Percentiles rank a stretch among this genome's conserved stretches.
phyloP scores from a whole-genome alignment of 2,113 vertebrate genomes.

The Myiopsitta monachus region DNA sequence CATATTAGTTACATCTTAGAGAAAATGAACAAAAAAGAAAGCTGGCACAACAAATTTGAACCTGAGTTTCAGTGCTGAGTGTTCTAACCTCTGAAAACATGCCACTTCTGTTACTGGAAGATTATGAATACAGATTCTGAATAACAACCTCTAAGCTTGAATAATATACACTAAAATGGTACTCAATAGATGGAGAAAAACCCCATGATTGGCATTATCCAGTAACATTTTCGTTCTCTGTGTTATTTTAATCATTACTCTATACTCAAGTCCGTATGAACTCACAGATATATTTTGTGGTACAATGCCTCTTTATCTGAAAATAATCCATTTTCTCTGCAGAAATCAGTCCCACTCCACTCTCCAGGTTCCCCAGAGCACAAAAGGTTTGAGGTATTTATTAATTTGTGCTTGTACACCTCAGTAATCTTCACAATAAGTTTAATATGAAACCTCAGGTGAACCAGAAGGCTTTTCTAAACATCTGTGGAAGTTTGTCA shows the following conservation, averaged over 20 bases:
- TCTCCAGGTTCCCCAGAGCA: not conserved
- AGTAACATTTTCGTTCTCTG: not conserved
- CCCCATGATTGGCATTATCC: accelerated
- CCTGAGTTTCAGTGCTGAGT: not conserved
- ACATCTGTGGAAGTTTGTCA: slow-evolving; percentile 46
- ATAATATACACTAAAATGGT: not conserved
- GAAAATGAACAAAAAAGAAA: not conserved
- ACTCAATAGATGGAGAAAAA: not conserved
- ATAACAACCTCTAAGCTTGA: not conserved
- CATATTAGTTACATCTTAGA: not conserved
- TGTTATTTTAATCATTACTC: not conserved
- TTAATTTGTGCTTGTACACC: slow-evolving; percentile 20
- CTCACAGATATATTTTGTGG: not conserved
- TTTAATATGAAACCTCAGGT: slow-evolving; percentile 24
- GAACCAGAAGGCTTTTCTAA: slow-evolving; percentile 50
- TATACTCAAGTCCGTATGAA: not conserved
- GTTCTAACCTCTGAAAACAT: not conserved
- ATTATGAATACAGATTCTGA: not conserved
- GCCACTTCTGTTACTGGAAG: not conserved
- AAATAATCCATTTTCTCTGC: not conserved
- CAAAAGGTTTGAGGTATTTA: not conserved
- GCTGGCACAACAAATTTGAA: not conserved
- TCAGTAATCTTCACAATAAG: slow-evolving; percentile 21
- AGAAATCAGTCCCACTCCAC: not conserved
- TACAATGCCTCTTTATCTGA: not conserved